phyloP scores from a whole-genome alignment of 2,797 vertebrate species.

The Streptopelia turtur region DNA sequence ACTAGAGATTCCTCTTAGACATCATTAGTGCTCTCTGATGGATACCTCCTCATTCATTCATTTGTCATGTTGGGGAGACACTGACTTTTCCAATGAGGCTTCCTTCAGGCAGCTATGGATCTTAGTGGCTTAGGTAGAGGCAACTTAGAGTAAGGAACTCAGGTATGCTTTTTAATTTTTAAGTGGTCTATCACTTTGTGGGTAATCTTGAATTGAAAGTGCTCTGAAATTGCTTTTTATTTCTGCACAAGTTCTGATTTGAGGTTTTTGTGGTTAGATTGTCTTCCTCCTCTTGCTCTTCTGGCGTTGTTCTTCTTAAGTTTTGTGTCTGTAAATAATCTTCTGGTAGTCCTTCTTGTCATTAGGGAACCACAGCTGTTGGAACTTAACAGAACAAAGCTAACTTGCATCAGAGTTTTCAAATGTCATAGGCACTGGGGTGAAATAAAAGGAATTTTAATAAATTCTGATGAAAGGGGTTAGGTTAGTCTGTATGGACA shows the following conservation, averaged over 20 bases:
- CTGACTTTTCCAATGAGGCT: neutral
- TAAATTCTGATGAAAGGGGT: neutral
- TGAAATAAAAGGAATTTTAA: neutral
- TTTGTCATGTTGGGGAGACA: neutral
- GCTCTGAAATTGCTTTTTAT: neutral
- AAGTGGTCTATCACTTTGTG: neutral
- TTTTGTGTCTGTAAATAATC: neutral
- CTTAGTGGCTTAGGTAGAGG: neutral
- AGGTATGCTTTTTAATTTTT: neutral
- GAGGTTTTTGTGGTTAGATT: neutral
- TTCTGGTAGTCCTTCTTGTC: neutral
- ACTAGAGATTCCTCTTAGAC: neutral
- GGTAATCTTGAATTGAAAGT: neutral
- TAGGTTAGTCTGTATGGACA: neutral
- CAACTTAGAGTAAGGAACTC: neutral
- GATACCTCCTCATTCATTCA: neutral
- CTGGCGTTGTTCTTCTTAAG: neutral
- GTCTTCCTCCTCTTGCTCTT: neutral
- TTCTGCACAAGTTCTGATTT: neutral
- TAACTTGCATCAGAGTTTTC: neutral
- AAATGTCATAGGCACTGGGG: neutral
- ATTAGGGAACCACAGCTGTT: neutral
- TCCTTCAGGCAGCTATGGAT: neutral
- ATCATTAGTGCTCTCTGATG: neutral
- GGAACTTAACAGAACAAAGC: neutral